phyloP scores from a whole-genome alignment of 2,888 invertebrate genomes.

The Arrhopalites spinosus region DNA sequence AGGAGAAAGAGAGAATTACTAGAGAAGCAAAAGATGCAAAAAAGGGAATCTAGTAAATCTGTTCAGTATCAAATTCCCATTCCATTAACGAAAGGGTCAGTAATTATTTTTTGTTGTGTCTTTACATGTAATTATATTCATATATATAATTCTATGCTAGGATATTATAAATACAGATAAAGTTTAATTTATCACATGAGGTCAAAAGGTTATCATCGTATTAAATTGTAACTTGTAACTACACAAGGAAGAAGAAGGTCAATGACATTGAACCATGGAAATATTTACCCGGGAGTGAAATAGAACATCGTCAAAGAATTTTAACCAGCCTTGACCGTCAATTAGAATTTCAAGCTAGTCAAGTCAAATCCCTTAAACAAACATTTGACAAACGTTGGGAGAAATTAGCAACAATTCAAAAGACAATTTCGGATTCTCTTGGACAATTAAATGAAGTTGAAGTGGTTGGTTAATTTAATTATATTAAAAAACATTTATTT shows the following conservation, averaged over 20 bases:
- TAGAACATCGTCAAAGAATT: slow-evolving; percentile 13
- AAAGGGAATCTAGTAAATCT: not conserved
- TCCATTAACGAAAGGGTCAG: not conserved
- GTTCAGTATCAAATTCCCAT: not conserved
- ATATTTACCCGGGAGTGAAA: not conserved
- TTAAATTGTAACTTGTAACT: no score
- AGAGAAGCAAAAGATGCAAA: not conserved
- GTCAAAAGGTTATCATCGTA: no score
- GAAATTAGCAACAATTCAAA: not conserved
- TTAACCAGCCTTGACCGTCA: not conserved
- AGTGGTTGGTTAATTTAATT: not conserved
- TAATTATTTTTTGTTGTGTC: not conserved
- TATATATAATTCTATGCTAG: no score
- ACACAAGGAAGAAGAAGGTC: no score
- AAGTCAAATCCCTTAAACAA: not conserved
- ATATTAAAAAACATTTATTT: not conserved
- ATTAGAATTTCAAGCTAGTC: not conserved
- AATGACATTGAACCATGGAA: slow-evolving; percentile 15
- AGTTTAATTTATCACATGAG: no score
- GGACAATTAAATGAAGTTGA: not conserved
- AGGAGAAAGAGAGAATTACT: not conserved
- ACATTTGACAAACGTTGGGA: slow-evolving; percentile 12
- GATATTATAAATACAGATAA: no score
- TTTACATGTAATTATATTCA: no score
- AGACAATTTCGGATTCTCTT: not conserved